These are phyloP conservation scores for Trichacis sp. DNA, from an alignment of 2,888 invertebrate species.

Conservation along the genomic window DNA sequence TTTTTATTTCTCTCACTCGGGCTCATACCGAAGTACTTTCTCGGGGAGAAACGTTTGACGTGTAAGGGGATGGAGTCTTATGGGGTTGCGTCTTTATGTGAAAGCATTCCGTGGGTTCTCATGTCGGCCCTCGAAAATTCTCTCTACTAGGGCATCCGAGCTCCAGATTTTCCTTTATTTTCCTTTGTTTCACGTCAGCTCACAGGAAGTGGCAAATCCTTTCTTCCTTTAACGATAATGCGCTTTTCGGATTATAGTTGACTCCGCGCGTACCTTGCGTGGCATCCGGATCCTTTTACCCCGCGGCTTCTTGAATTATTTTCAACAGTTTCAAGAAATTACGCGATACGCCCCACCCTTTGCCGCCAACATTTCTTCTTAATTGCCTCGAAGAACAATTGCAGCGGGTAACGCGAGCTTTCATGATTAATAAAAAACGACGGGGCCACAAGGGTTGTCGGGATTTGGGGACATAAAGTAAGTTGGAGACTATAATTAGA, in stretches of 20 bases:
- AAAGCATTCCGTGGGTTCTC: constrained; percentile 65
- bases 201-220: constrained; percentile 46
- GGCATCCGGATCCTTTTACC: constrained; percentile 26
- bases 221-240: constrained; percentile 46
- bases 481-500: no score
- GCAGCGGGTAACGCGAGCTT: no score
- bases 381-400: no score
- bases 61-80: constrained; percentile 59
- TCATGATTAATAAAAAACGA: no score
- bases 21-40: constrained; percentile 43
- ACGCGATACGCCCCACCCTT: background rate
- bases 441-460: no score
- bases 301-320: constrained; percentile 37
- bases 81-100: constrained; percentile 64
- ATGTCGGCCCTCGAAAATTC: constrained; percentile 56
- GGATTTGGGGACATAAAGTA: no score
- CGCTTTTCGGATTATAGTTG: constrained; percentile 45
- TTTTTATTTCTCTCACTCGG: constrained; percentile 18
- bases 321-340: constrained; percentile 4
- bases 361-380: no score
- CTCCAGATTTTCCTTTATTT: constrained; percentile 45
- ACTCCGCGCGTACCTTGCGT: constrained; percentile 36
- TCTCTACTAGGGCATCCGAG: constrained; percentile 37
- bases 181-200: constrained; percentile 46
- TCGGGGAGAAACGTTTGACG: constrained; percentile 54